Percentiles rank a stretch among this genome's conserved stretches.
Conservation (phyloP, 2,888 invertebrate species). For the Megastigmus dorsalis region DNA sequence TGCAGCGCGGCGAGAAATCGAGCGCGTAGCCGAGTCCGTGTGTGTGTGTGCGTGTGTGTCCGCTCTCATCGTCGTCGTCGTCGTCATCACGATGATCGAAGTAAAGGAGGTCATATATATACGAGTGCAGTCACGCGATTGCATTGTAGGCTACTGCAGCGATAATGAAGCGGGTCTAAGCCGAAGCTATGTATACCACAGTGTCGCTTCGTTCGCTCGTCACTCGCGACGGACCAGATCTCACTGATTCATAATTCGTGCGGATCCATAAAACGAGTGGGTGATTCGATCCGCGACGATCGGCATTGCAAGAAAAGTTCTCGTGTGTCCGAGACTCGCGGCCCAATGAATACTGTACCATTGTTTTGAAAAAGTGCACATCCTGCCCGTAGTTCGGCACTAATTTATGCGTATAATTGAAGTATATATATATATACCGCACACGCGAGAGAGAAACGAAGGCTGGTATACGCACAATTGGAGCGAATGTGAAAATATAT, state of each 20-base stretch:
- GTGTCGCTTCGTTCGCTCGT: background rate
- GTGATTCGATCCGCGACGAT: slow-evolving; percentile 50
- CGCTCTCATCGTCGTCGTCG: background rate
- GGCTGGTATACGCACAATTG: background rate
- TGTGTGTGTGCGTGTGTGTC: no score
- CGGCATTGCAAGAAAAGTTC: no score
- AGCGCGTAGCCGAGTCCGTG: no score
- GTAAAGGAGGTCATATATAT: slow-evolving; percentile 52
- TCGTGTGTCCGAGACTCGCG: no score
- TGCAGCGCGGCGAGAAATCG: slow-evolving; percentile 10
- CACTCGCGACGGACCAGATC: background rate
- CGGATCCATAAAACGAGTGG: slow-evolving; percentile 33
- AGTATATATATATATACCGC: no score
- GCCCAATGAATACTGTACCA: no score
- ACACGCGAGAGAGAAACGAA: no score
- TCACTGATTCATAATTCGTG: slow-evolving; percentile 42
- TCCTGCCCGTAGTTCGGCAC: no score
- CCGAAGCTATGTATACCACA: background rate
- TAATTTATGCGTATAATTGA: no score
- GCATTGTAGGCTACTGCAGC: slow-evolving; percentile 47
- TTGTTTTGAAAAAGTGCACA: no score
- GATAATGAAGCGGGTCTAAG: slow-evolving; percentile 39
- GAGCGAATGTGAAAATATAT: background rate
- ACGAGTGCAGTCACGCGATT: slow-evolving; percentile 50
- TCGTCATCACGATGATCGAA: slow-evolving; percentile 10